Evolutionary conservation across 2,113 vertebrate genomes (phyloP).

Genomic region (Podarcis raffonei): DNA sequence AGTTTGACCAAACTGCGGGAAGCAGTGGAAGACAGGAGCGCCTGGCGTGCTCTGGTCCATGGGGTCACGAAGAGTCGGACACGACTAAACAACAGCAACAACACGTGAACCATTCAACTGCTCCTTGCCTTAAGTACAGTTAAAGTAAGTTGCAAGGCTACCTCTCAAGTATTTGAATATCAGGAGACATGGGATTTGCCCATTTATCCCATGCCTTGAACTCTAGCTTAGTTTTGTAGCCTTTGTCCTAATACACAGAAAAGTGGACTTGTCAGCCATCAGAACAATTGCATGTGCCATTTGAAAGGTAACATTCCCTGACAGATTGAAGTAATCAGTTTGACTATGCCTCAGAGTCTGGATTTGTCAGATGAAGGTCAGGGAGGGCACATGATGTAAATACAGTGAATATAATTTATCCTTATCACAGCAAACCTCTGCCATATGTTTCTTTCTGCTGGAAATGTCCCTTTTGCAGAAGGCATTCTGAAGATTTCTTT

Average conservation of each 20-base stretch:
- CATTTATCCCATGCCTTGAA: background rate
- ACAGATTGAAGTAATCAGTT: slow-evolving; percentile 8
- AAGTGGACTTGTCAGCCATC: background rate
- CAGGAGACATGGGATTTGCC: background rate
- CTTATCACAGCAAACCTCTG: background rate
- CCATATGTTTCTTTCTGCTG: background rate
- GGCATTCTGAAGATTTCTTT: background rate
- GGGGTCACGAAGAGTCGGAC: no score
- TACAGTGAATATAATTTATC: background rate
- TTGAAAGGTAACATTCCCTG: slow-evolving; percentile 6
- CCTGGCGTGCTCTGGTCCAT: no score
- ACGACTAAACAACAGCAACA: no score
- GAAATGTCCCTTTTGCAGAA: background rate
- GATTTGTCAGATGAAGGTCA: slow-evolving; percentile 1
- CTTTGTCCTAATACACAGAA: background rate
- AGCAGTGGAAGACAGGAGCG: no score
- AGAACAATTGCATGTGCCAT: background rate
- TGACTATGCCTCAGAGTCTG: background rate
- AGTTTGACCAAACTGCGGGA: no score
- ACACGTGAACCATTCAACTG: background rate
- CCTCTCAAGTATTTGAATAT: background rate
- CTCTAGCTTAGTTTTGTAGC: background rate
- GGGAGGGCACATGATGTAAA: background rate
- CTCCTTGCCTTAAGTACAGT: background rate
- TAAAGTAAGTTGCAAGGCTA: background rate